A percentile compares a stretch with the other conserved stretches of the same genome.
These are phyloP conservation scores for Odontomyia ornata DNA, from an alignment of 2,888 invertebrate species.

Conservation along the genomic window DNA sequence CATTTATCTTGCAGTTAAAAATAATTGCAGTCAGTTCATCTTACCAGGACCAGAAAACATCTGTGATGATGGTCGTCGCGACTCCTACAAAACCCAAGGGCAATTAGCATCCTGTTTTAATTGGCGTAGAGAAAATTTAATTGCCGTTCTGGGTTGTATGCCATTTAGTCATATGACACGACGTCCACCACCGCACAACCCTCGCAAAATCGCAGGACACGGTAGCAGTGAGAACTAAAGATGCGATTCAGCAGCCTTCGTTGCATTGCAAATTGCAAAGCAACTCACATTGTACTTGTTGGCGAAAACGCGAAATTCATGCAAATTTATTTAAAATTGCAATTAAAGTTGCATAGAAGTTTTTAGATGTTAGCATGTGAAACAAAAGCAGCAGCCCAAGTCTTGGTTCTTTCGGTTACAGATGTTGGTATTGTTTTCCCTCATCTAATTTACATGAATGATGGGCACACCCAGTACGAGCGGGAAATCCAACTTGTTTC, in stretches of 20 bases:
- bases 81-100: conserved; percentile 8
- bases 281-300: background rate
- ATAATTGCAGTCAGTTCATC: conserved; percentile 41
- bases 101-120: conserved; percentile 42
- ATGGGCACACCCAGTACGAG: no score
- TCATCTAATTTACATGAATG: no score
- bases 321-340: conserved; percentile 49
- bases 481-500: no score
- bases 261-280: conserved; percentile 26
- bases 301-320: conserved; percentile 37
- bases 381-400: background rate
- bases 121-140: conserved; percentile 42
- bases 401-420: no score
- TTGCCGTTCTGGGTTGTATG: conserved; percentile 38
- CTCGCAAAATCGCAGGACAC: background rate
- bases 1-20: conserved; percentile 44
- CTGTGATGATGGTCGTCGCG: background rate
- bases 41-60: background rate
- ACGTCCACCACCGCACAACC: background rate
- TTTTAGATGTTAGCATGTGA: background rate
- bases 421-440: no score
- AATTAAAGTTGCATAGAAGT: conserved; percentile 45
- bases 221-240: background rate
- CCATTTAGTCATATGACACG: conserved; percentile 28
- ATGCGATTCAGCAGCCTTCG: background rate